phyloP scores from a whole-genome alignment of 1,140 invertebrate genomes.

The Sminthurides bifidus region DNA sequence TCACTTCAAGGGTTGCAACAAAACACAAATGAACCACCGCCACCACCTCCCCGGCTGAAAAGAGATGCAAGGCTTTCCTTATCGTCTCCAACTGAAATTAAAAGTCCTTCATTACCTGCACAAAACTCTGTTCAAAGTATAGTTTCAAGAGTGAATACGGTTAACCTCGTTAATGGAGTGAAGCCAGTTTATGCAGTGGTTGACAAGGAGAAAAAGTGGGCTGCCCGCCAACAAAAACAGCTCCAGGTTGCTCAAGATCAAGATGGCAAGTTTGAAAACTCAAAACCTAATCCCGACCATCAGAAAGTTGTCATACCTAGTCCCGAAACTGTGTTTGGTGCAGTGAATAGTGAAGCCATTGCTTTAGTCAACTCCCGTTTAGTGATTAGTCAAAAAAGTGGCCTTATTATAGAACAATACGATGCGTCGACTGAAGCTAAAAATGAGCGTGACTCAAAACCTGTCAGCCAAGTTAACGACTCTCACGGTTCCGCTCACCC shows the following conservation, averaged over 20 bases:
- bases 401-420: no score
- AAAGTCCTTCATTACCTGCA: background rate
- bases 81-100: background rate
- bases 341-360: no score
- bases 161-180: background rate
- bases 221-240: slow-evolving; percentile 15
- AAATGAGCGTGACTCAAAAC: no score
- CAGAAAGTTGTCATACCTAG: background rate
- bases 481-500: no score
- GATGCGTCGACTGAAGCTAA: no score
- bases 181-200: slow-evolving; percentile 22
- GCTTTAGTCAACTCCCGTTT: no score
- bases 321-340: no score
- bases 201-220: slow-evolving; percentile 30
- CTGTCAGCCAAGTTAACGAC: no score
- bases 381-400: no score
- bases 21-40: slow-evolving; percentile 1
- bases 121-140: background rate
- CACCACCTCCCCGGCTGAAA: slow-evolving; percentile 11
- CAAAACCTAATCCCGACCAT: background rate
- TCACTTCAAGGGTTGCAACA: background rate
- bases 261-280: background rate
- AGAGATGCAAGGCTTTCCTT: background rate
- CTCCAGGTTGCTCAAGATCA: background rate
- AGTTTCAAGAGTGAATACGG: background rate